phyloP scores from a whole-genome alignment of 2,888 invertebrate genomes.

The Callyntrura sp. region DNA sequence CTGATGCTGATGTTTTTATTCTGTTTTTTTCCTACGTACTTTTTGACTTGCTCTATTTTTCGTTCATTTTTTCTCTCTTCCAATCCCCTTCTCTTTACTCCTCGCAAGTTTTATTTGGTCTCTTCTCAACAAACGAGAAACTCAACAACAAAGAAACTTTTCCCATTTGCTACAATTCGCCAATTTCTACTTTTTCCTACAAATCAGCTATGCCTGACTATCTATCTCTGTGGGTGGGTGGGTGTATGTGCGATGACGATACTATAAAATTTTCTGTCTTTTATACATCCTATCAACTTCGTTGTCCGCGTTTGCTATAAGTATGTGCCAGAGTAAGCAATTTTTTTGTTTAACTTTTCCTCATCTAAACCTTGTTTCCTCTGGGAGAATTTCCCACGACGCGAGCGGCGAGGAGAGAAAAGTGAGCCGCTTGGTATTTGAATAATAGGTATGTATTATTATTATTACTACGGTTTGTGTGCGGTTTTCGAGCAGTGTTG shows the following conservation, averaged over 20 bases:
- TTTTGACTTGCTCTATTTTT: neutral
- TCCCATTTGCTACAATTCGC: conserved; percentile 64
- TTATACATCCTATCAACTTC: neutral
- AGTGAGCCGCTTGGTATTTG: conserved; percentile 16
- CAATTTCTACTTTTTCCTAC: conserved; percentile 36
- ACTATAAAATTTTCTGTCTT: conserved; percentile 29
- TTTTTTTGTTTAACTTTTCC: neutral
- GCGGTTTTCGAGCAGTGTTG: neutral
- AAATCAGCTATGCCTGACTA: neutral
- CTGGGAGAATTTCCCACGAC: conserved; percentile 61
- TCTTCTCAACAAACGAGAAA: neutral
- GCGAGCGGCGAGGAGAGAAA: conserved; percentile 10
- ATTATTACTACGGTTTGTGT: conserved; percentile 4
- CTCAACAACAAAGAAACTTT: conserved; percentile 54
- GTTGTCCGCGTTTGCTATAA: too few species aligned
- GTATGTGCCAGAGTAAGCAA: too few species aligned
- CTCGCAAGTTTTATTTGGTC: conserved; percentile 26
- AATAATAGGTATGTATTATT: conserved; percentile 34
- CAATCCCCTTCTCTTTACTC: neutral
- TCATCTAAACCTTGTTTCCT: conserved; percentile 16
- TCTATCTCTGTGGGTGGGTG: neutral
- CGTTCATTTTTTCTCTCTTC: conserved; percentile 4
- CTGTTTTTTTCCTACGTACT: neutral
- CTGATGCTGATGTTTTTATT: conserved; percentile 15
- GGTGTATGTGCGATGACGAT: too few species aligned